Evolutionary conservation across 2,797 vertebrate species (phyloP).

Genomic region (Atherinosoma microstoma): DNA sequence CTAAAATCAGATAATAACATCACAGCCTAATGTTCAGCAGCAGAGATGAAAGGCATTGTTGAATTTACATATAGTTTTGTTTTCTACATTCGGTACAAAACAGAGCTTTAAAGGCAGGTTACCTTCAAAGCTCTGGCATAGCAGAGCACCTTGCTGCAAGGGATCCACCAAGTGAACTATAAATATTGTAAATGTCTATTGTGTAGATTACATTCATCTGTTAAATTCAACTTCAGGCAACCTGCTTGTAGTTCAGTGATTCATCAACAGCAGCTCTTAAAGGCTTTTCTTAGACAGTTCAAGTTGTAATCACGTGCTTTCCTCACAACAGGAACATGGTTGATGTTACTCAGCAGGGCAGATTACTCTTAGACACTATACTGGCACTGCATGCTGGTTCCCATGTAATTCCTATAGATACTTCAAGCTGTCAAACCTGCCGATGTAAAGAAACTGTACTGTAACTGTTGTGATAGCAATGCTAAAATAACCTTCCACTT

Average conservation of each 20-base stretch:
- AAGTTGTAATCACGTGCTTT: slow-evolving; percentile 47
- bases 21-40: slow-evolving; percentile 31
- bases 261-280: slow-evolving; percentile 27
- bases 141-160: slow-evolving; percentile 26
- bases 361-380: slow-evolving; percentile 29
- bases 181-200: slow-evolving; percentile 40
- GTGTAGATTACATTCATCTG: slow-evolving; percentile 14
- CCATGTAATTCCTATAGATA: slow-evolving; percentile 30
- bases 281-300: slow-evolving; percentile 12
- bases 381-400: slow-evolving; percentile 33
- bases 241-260: slow-evolving; percentile 20
- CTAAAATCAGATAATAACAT: slow-evolving; percentile 51
- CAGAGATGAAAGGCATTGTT: slow-evolving; percentile 51
- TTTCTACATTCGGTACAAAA: slow-evolving; percentile 47
- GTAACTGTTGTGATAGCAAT: not conserved
- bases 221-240: slow-evolving; percentile 42
- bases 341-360: slow-evolving; percentile 49
- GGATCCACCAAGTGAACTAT: slow-evolving; percentile 14
- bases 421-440: slow-evolving; percentile 34
- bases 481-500: not conserved
- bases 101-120: slow-evolving; percentile 22
- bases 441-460: slow-evolving; percentile 11
- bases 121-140: slow-evolving; percentile 35
- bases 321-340: slow-evolving; percentile 34
- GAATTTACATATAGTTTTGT: slow-evolving; percentile 17